These are phyloP conservation scores for Cephus runcator DNA, from an alignment of 2,888 invertebrate species.

Conservation along the genomic window DNA sequence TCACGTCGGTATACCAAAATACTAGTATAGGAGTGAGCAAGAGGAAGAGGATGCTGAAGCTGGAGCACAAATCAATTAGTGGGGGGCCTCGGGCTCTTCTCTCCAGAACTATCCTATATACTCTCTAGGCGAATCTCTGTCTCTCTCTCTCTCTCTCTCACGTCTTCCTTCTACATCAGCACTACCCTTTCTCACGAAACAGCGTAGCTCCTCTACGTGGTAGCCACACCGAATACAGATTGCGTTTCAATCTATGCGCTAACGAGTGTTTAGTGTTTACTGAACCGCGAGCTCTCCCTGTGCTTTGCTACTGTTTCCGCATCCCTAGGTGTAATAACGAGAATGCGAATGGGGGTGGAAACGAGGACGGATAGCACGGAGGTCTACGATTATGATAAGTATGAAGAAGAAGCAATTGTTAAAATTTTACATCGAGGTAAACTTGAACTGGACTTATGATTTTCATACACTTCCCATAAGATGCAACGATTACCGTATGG, in stretches of 20 bases:
- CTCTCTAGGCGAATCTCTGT: constrained; percentile 28
- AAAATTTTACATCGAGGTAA: not conserved
- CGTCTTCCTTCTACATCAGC: constrained; percentile 25
- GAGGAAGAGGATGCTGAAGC: constrained; percentile 36
- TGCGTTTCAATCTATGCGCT: constrained; percentile 63
- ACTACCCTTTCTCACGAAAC: constrained; percentile 31
- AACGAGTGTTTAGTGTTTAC: constrained; percentile 64
- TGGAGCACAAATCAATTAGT: constrained; percentile 60
- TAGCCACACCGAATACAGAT: constrained; percentile 37
- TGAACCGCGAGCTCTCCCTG: constrained; percentile 57
- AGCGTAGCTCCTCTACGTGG: constrained; percentile 32
- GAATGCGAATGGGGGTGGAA: not conserved
- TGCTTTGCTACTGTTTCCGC: constrained; percentile 56
- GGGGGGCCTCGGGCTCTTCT: constrained; percentile 45
- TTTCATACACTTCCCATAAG: not conserved
- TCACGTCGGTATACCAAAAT: constrained; percentile 28
- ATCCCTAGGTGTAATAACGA: constrained; percentile 11
- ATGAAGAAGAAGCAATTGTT: not conserved
- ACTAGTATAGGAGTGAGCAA: constrained; percentile 5
- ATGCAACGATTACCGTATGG: not conserved
- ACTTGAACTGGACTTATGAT: not conserved
- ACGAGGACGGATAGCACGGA: not conserved
- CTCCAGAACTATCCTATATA: constrained; percentile 51
- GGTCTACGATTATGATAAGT: not conserved
- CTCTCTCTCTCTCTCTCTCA: constrained; percentile 24